Base-by-base conservation (phyloP, 2,797 vertebrate species). In the Lindbergichthys nudifrons region DNA sequence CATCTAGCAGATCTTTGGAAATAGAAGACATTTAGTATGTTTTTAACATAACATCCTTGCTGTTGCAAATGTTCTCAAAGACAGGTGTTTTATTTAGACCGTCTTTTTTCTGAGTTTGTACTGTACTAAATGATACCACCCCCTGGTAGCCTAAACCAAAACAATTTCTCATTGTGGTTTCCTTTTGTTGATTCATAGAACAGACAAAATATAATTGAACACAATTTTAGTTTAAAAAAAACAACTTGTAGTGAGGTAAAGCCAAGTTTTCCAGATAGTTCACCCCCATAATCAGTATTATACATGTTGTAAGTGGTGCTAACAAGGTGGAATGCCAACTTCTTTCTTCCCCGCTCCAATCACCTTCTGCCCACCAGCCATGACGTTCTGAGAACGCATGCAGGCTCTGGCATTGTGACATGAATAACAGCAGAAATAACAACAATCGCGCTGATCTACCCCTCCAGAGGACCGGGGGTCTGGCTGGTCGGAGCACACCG, bases 401-500 rank as follows among this genome's bases (percentile, higher is more conserved):
- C 15, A 4, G 12, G 32, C 2, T 62, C 39, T 41, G 15, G 48
- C 66, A 3, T 74, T 13, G 59, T 67, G 73, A 87, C 77, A 79
- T 82, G 84, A 90, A 88, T 79, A 85, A 74, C 80, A 76, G 51
- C 76, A 57, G 52, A 26, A 52, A 71, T 72, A 64, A 82, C 62
- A 80, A 77, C 79, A 70, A 72, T 10, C 6, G 58, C 51, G 39
- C 75, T 61, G 73, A 87, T 78, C 66, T 15, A 1, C 53, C 78
- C 78, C 88, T 77, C 76, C 80, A 77, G 87, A 88, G 74, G 77
- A 79, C 19, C 65, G 1, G 62, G 62, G 80, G 69, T 78, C 81
- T 75, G 81, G 75, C 65, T 85, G 83, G 88, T 89, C 81, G 65
- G 19, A 75, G 60, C 75, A 21, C 73, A 70, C 86, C 69, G 71